Evolutionary conservation across 1,140 invertebrate genomes (phyloP).

Genomic region (Habropoda laboriosa): DNA sequence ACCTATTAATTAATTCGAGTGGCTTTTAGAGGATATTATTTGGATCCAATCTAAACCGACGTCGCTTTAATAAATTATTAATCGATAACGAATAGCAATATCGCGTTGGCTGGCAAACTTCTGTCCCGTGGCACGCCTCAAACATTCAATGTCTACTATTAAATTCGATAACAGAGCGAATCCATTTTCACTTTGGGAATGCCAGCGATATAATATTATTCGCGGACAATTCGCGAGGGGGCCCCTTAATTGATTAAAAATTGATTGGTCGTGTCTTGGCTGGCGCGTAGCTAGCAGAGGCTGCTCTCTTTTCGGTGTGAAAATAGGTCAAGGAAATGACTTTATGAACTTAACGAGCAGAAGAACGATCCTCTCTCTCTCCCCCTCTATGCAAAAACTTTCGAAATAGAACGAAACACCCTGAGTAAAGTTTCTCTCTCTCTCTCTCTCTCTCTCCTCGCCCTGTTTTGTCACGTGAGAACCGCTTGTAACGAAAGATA

Average conservation of each 20-base stretch:
- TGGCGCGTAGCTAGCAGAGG: no score
- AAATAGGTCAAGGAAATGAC: constrained; percentile 29
- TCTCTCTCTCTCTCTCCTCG: background rate
- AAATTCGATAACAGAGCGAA: background rate
- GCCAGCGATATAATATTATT: background rate
- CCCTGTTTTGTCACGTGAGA: constrained; percentile 2
- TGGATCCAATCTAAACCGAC: constrained; percentile 7
- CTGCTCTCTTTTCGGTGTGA: background rate
- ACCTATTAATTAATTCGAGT: constrained; percentile 1
- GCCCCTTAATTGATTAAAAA: constrained; percentile 15
- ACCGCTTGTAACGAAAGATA: background rate
- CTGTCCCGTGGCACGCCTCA: no score
- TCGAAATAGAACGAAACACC: background rate
- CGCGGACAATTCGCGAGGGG: background rate
- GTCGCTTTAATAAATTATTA: constrained; percentile 17
- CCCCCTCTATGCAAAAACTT: background rate
- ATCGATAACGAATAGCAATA: constrained; percentile 17
- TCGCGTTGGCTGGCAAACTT: no score
- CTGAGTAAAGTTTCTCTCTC: background rate
- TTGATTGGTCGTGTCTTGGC: background rate
- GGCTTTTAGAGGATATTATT: constrained; percentile 13
- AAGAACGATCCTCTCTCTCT: background rate
- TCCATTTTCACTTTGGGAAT: background rate
- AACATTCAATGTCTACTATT: background rate
- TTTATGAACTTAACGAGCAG: constrained; percentile 30